Evolutionary conservation across 2,888 invertebrate genomes (phyloP), one percentile per base, ranked within the genome.

Genomic region (Parnassius smintheus): DNA sequence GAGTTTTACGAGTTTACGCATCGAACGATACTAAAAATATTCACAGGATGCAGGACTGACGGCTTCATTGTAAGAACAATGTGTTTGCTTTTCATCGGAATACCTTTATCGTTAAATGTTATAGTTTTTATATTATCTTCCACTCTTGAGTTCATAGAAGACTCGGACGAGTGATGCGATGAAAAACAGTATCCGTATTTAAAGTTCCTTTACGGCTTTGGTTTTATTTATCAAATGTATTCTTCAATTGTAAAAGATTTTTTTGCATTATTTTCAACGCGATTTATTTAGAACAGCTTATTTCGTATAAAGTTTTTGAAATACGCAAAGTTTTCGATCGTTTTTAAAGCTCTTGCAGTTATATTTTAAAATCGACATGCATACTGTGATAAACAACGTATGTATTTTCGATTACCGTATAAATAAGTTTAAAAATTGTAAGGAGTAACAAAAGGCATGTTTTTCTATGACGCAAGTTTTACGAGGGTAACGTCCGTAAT

Each of bases 1-100:
- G 80, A 80, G 68, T 85, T 89, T 89, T 89, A 90, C 76, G 89
- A 82, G 79, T 81, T 81, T 77, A 77, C 76, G 77, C 84, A 89
- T 88, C 85, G 90, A 88, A 86, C 80, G 73, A 68, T 76, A 77
- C 73, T 77, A 77, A 82, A 73, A 83, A 80, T 81, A 78, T 75
- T 68, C 71, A 80, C 87, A 86, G 86, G 86, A 83, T 85, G 82
- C 82, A 82, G 83, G 82, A 82, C 79, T 75, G 78, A 68, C 65
- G 66, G 68, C 70, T 71, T 71, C 70, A 72, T 73, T 71, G 70
- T 70, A 67, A 74, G 77, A 82, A 85, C 83, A 83, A 82, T 83
- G 74, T 85, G 80, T 79, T 78, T 75, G 75, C 77, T 75, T 78
- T 77, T 66, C 69, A 70, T 68, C 65, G 69, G 72, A 73, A 75